Conservation (phyloP, 2,888 invertebrate species). For the Tenthredo livida region DNA sequence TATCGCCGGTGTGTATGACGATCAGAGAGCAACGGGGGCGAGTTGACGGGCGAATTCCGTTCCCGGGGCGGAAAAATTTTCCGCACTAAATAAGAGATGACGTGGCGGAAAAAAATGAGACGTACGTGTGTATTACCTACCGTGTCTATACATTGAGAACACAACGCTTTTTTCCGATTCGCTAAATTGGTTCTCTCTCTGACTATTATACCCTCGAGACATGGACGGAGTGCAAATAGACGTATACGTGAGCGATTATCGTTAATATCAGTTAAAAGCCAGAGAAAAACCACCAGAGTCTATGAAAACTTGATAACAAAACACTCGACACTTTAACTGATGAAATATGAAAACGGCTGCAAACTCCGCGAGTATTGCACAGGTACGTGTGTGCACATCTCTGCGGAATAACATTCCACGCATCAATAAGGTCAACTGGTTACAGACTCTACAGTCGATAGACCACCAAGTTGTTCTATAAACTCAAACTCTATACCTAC, state of each 20-base stretch:
- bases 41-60: not conserved
- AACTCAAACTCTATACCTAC: constrained; percentile 1
- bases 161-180: not conserved
- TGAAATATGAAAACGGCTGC: not conserved
- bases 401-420: not conserved
- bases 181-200: constrained; percentile 4
- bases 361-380: not conserved
- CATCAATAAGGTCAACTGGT: constrained; percentile 2
- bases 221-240: not conserved
- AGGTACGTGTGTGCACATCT: not conserved
- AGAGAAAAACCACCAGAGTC: not conserved
- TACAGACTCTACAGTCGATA: not conserved
- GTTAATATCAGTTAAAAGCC: constrained; percentile 15
- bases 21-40: not conserved
- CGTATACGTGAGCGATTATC: not conserved
- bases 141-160: not conserved
- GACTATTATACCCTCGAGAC: constrained; percentile 13
- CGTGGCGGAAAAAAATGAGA: not conserved
- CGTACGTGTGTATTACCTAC: not conserved
- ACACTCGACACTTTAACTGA: constrained; percentile 15
- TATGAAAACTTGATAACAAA: not conserved
- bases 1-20: not conserved
- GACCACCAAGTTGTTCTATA: constrained; percentile 22
- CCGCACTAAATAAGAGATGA: constrained; percentile 8
- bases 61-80: not conserved